phyloP scores from a whole-genome alignment of 2,888 invertebrate genomes.

The Ornithoptera priamus region DNA sequence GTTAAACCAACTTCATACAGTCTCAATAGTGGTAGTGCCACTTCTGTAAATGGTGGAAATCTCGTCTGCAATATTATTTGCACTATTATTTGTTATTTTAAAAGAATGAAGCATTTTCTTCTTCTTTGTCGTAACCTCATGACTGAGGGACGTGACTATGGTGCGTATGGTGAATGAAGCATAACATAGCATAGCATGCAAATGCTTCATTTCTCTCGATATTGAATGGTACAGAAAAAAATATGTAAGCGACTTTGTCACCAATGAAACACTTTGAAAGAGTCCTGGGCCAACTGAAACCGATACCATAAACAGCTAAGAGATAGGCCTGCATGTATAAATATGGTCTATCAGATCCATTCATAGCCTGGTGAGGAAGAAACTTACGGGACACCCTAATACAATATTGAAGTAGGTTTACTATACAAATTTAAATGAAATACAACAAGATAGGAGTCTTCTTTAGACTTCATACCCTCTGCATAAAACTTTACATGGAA shows the following conservation, averaged over 20 bases:
- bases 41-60: neutral
- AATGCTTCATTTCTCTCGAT: neutral
- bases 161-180: too few relatives aligned
- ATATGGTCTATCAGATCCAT: neutral
- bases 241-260: neutral
- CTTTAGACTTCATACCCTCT: too few relatives aligned
- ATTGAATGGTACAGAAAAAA: neutral
- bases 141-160: too few relatives aligned
- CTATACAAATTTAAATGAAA: too few relatives aligned
- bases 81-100: neutral
- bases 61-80: neutral
- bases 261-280: neutral
- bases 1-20: neutral
- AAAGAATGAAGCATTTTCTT: too few relatives aligned
- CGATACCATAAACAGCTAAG: slow-evolving; percentile 1
- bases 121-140: too few relatives aligned
- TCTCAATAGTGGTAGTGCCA: neutral
- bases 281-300: neutral
- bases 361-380: neutral
- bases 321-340: neutral
- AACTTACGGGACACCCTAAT: slow-evolving; percentile 11
- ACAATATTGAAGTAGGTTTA: too few relatives aligned
- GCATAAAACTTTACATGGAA: too few relatives aligned
- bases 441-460: too few relatives aligned
- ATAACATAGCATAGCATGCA: neutral